Evolutionary conservation across 2,797 vertebrate species (phyloP), one percentile per base, ranked within the genome.

Genomic region (Nannoperca australis): DNA sequence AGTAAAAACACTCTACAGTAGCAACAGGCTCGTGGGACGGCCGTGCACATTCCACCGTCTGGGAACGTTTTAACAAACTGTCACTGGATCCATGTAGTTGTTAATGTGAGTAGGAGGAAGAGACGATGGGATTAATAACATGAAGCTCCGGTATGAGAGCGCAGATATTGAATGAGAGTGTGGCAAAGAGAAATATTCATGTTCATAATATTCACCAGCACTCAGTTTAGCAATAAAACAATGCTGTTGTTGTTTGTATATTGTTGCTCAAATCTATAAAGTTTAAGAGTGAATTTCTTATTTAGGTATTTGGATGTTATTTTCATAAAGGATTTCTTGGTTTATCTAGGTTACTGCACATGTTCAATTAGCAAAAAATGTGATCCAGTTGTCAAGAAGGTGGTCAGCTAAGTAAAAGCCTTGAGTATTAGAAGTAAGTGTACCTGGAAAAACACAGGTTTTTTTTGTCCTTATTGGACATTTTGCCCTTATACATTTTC

Each of bases 1-100:
- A 90, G 79, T 86, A 82, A 91, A 89, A 92, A 91, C 89, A 86
- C 66, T 78, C 64, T 17, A 75, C 66, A 76, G 89, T 74, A 82
- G 82, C 79, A 68, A 70, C 70, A 50, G 47, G 42, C 80, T 85
- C 59, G 9, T 84, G 88, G 78, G 79, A 89, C 17, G 4, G 40
- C 65, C 2, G 5, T 24, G 58, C 69, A 78, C 79, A 91, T 91
- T 91, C 88, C 85, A 79, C 32, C 3, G 73, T 88, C 85, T 90
- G 88, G 86, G 88, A 92, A 91, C 61, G 2, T 91, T 81, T 77
- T 61, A 56, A 78, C 42, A 82, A 80, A 79, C 58, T 58, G 68
- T 58, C 76, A 73, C 40, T 6, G 66, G 75, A 76, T 76, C 50
- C 12, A 30, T 80, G 71, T 64, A 22, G 63, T 67, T 66, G 54